A percentile compares a stretch with the other conserved stretches of the same genome.
Conservation (phyloP, 2,113 vertebrate species). For the Spilogale gracilis region DNA sequence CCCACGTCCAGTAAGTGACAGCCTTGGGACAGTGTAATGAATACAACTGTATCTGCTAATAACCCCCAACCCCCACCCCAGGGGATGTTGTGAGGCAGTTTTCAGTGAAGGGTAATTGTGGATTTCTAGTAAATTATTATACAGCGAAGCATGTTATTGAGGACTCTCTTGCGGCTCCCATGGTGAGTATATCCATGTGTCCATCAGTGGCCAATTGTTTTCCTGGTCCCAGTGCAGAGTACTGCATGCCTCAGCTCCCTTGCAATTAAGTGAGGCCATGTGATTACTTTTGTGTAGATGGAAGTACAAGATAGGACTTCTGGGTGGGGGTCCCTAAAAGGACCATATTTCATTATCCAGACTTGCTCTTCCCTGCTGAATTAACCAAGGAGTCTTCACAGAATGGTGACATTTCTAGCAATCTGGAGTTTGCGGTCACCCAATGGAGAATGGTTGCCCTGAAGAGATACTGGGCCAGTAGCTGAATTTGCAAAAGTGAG, state of each 20-base stretch:
- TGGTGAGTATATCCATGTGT: not conserved
- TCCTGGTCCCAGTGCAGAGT: not conserved
- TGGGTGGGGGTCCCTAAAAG: not conserved
- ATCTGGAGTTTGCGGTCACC: not conserved
- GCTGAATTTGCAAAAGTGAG: not conserved
- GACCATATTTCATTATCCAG: not conserved
- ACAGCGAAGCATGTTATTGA: not conserved
- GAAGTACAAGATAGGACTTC: not conserved
- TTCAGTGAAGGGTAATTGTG: not conserved
- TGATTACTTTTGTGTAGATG: not conserved
- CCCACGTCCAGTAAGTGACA: not conserved
- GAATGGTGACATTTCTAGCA: not conserved
- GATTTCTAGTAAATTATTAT: not conserved
- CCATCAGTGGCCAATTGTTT: not conserved
- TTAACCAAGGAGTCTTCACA: not conserved
- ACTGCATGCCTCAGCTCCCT: not conserved
- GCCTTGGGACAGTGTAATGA: not conserved
- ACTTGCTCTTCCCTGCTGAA: not conserved
- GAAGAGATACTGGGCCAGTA: not conserved
- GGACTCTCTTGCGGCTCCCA: not conserved
- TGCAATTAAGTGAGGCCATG: not conserved
- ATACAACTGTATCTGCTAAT: not conserved
- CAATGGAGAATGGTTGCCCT: not conserved
- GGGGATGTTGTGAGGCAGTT: not conserved
- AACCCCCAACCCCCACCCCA: no score